Conservation (phyloP, 2,888 invertebrate species). For the Rotaria magnacalcarata region DNA sequence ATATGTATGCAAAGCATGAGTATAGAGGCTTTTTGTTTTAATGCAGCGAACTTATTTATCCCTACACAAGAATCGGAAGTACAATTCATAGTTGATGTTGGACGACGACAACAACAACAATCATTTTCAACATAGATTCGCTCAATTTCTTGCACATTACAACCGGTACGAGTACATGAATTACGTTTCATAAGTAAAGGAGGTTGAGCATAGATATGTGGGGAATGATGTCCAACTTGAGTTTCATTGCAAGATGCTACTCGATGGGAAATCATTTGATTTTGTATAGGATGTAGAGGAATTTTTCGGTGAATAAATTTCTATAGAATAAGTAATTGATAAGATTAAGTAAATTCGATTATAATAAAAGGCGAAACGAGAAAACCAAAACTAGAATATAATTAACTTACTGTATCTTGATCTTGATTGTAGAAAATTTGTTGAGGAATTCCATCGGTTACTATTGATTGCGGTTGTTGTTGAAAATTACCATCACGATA, state of each 20-base stretch:
- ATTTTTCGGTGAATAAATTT: neutral
- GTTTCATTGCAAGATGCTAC: neutral
- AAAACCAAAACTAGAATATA: too few species aligned
- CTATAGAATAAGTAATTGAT: neutral
- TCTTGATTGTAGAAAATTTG: neutral
- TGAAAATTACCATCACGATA: slow-evolving; percentile 11
- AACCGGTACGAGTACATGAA: neutral
- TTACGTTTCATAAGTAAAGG: neutral
- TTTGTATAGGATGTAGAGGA: neutral
- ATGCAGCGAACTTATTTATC: neutral
- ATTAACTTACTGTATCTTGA: slow-evolving; percentile 8
- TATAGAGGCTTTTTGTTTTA: neutral
- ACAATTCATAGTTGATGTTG: neutral
- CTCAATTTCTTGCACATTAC: neutral
- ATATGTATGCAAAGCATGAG: neutral
- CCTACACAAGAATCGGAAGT: neutral
- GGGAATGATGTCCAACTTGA: neutral
- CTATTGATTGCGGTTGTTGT: neutral
- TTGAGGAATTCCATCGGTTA: neutral
- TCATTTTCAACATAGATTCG: neutral
- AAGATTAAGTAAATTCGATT: neutral
- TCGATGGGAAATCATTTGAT: neutral
- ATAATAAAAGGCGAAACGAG: neutral
- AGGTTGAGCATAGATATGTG: neutral
- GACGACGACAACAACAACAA: neutral